Conservation (phyloP, 64 coral and sea anemone species). For the Porites lutea region DNA sequence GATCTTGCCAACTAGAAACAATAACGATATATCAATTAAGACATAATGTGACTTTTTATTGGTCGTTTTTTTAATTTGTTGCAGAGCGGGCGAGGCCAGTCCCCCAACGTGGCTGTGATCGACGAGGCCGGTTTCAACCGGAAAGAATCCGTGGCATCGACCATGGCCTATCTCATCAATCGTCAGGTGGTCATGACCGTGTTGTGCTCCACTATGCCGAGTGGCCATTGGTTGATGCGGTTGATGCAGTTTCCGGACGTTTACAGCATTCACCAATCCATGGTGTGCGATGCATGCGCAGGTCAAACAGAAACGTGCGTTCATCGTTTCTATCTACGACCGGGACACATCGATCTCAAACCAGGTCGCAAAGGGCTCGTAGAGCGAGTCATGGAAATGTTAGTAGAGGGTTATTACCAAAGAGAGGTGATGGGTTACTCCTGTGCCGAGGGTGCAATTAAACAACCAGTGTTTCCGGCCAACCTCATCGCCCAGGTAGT, state of each 20-base stretch:
- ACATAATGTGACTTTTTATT: no score
- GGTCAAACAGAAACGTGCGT: not conserved
- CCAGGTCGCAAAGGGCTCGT: not conserved
- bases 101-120: not conserved
- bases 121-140: not conserved
- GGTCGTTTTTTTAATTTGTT: not conserved
- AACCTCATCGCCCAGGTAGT: slow-evolving; percentile 1
- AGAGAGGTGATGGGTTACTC: not conserved
- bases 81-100: not conserved
- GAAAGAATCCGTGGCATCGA: not conserved
- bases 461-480: slow-evolving; percentile 1
- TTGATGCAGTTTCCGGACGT: slow-evolving; percentile 3
- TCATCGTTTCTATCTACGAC: not conserved
- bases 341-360: slow-evolving; percentile 1
- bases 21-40: no score
- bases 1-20: no score
- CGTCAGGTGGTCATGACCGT: not conserved
- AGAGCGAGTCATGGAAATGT: not conserved
- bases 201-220: not conserved
- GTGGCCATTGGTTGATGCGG: not conserved
- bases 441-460: not conserved
- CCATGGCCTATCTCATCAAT: not conserved
- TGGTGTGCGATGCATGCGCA: not conserved
- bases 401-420: not conserved
- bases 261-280: not conserved